A percentile compares a stretch with the other conserved stretches of the same genome.
phyloP scores from a whole-genome alignment of 2,113 vertebrate species.

The Semicossyphus pulcher region DNA sequence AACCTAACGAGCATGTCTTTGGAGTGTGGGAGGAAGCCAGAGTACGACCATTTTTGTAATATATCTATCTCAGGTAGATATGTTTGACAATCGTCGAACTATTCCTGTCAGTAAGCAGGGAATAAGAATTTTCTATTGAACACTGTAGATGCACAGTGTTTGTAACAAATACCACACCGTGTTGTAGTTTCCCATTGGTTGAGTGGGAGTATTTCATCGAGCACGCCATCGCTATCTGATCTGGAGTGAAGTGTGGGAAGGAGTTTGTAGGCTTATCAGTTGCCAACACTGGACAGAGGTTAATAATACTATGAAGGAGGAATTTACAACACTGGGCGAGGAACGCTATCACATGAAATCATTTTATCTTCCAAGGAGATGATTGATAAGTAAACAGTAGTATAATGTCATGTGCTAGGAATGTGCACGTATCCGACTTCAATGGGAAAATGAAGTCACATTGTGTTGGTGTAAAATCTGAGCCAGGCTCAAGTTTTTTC shows the following conservation, averaged over 20 bases:
- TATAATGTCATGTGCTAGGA: neutral
- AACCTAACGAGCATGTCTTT: no score
- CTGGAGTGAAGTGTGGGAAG: neutral
- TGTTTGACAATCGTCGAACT: no score
- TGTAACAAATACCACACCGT: no score
- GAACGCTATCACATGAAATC: neutral
- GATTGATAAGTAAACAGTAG: neutral
- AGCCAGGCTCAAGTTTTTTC: neutral
- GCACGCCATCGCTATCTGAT: no score
- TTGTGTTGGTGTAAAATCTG: neutral
- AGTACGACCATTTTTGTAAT: no score
- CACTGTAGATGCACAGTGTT: no score
- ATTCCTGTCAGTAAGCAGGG: no score
- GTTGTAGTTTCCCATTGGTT: no score
- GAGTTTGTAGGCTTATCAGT: neutral
- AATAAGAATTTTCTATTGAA: no score
- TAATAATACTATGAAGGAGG: neutral
- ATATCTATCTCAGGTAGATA: no score
- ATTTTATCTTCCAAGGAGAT: neutral
- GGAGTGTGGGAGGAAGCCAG: no score
- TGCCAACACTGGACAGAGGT: neutral
- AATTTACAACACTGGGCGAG: neutral
- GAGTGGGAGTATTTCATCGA: no score
- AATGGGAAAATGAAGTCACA: neutral
- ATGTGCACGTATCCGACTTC: neutral